Base-by-base conservation (phyloP, 2,797 vertebrate genomes). In the Chelon labrosus region DNA sequence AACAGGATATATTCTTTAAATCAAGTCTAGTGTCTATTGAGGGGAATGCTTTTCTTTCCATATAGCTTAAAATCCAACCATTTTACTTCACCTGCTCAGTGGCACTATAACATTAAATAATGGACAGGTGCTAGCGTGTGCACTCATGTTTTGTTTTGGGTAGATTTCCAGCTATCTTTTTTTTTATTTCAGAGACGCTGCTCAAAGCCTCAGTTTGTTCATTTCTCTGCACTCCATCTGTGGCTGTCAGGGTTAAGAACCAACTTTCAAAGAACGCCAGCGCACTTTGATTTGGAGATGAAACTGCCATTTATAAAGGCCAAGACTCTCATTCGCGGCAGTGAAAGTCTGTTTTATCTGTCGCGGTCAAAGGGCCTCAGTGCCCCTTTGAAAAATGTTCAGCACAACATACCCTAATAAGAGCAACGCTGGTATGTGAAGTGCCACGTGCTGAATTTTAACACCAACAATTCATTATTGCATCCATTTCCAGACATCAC, bases 251-350 rank as follows among this genome's bases (percentile, higher is more conserved):
- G 60, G 56, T 58, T 51, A 41, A 72, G 22, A 85, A 56, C 25
- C 5, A 17, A 13, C 11, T 74, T 77, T 55, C 63, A 79, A 62
- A 79, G 49, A 22, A 12, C 44, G 39, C 70, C 31, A 8, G 13
- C 54, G 35, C 65, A 13, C 63, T 80, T 79, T 81, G 75, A 83
- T 74, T 72, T 55, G 54, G 31, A 81, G 65, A 75, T 78, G 63
- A 81, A 85, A 62, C 27, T 35, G 46, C 25, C 59, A 22, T 71
- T 83, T 76, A 75, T 71, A 22, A 70, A 63, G 71, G 63, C 52
- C 73, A 50, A 60, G 66, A 49, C 66, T 55, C 55, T 73, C 13
- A n/a, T 58, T 78, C 9, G 2, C 10, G 16, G 1, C 10, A 22
- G 20, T 61, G 72, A 39, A 22, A 55, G 54, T 70, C 53, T 25